A percentile compares a stretch with the other conserved stretches of the same genome.
These are phyloP conservation scores for Drosophila sproati DNA, from an alignment of 1,140 invertebrate genomes.

Conservation along the genomic window DNA sequence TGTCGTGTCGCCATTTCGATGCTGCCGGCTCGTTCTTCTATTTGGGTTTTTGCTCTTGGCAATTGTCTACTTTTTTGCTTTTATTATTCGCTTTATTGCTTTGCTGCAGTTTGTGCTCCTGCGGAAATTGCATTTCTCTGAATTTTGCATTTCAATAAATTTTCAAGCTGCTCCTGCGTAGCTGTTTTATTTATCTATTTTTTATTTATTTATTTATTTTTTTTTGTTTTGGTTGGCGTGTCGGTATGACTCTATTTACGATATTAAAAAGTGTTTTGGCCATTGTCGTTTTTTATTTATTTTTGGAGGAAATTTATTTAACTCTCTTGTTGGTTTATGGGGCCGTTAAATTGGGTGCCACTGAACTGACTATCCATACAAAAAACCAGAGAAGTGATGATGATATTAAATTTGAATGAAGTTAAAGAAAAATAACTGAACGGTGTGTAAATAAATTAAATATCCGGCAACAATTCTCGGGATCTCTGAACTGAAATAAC, in stretches of 20 bases:
- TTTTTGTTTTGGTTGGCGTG: slow-evolving; percentile 64
- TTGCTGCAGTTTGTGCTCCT: slow-evolving; percentile 51
- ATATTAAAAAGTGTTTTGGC: slow-evolving; percentile 42
- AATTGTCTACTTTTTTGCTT: slow-evolving; percentile 53
- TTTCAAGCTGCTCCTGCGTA: slow-evolving; percentile 40
- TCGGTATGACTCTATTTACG: slow-evolving; percentile 61
- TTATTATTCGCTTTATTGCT: slow-evolving; percentile 42
- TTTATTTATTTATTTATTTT: slow-evolving; percentile 41
- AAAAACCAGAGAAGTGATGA: slow-evolving; percentile 25
- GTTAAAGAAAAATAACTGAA: slow-evolving; percentile 9
- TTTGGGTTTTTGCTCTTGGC: slow-evolving; percentile 53
- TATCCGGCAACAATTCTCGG: slow-evolving; percentile 14
- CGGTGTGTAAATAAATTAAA: slow-evolving; percentile 32
- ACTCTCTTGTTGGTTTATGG: slow-evolving; percentile 50
- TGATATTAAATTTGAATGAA: slow-evolving; percentile 29
- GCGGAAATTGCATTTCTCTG: slow-evolving; percentile 80
- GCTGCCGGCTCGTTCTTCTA: slow-evolving; percentile 28
- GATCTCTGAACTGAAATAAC: background rate
- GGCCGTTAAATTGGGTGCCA: slow-evolving; percentile 42
- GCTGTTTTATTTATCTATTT: slow-evolving; percentile 19
- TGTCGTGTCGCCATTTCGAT: slow-evolving; percentile 29
- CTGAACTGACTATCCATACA: background rate
- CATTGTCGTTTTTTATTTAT: slow-evolving; percentile 5
- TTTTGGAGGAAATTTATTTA: slow-evolving; percentile 50
- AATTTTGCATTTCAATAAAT: slow-evolving; percentile 80